Base-by-base conservation (phyloP, 2,888 invertebrate genomes). In the Campopleginae sp. region DNA sequence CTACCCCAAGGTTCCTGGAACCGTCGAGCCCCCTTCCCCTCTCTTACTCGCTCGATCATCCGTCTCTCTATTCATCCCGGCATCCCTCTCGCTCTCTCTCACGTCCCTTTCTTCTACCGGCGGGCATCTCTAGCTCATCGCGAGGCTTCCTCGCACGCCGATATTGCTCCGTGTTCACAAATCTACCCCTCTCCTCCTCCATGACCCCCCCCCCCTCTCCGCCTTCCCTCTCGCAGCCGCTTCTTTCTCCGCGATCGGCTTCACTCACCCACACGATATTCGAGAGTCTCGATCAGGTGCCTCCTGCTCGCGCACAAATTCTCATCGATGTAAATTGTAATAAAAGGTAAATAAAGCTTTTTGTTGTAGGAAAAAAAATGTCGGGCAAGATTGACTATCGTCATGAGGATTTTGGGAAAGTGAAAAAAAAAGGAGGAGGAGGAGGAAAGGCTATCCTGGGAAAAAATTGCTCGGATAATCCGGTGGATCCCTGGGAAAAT, bases 1-100 rank as follows among this genome's bases (percentile, higher is more conserved):
- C 90, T 91, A 91, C 90, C 91, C 91, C 90, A 90, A 88, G 90
- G 89, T 92, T 92, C 92, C 84, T 70, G 89, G 92, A 92, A 92
- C 88, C 90, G 90, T 88, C 80, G 87, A 86, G 80, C 44, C 76
- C 48, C 66, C 70, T 33, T 61, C 51, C 44, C 75, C 71, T 63
- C 66, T 71, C 75, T 76, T 58, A 44, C 61, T 19, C 27, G 72
- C 46, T 51, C 63, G 46, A 14, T 85, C 82, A 27, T 31, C 19
- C n/a, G 6, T 70, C 58, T 70, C 58, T 19, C 54, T 68, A 42
- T 48, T 54, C 44, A 23, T 31, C 63, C 42, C 7, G 44, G 23
- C 84, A 81, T 85, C 86, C 84, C 78, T 79, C 81, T 78, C 63
- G 61, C 80, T 75, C 76, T 68, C 82, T 31, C 68, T 77, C 63